Evolutionary conservation across 2,888 invertebrate species (phyloP).

Genomic region (Pyrrhosoma nymphula): DNA sequence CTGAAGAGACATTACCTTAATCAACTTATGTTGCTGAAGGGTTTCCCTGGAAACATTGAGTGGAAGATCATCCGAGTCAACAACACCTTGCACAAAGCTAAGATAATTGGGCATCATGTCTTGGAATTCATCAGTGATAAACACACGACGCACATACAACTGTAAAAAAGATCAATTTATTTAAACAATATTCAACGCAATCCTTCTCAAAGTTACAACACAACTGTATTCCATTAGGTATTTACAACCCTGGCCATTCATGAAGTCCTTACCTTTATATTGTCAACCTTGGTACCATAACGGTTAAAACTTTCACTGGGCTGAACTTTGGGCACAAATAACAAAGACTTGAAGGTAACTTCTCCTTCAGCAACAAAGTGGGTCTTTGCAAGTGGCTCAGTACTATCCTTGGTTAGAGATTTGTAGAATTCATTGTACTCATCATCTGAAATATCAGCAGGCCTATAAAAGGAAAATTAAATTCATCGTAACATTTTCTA

Average conservation of each 20-base stretch:
- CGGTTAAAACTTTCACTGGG: conserved; percentile 96
- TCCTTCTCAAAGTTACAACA: background rate
- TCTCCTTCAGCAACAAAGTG: conserved; percentile 99
- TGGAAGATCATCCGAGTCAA: conserved; percentile 99
- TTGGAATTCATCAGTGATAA: conserved; percentile 99
- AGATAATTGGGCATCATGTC: conserved; percentile 99
- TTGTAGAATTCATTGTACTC: conserved; percentile 98
- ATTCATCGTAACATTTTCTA: background rate
- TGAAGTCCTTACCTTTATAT: conserved; percentile 85
- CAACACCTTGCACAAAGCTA: conserved; percentile 96
- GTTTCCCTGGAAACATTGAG: conserved; percentile 99
- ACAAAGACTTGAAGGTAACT: conserved; percentile 97
- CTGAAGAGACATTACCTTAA: conserved; percentile 82
- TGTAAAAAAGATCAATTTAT: conserved; percentile 73
- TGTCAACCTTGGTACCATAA: conserved; percentile 96
- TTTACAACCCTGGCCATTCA: background rate
- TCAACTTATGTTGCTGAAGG: conserved; percentile 98
- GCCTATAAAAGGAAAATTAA: conserved; percentile 76
- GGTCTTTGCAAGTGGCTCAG: conserved; percentile 90
- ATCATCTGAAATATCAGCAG: conserved; percentile 88
- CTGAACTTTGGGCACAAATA: conserved; percentile 95
- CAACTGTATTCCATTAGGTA: background rate
- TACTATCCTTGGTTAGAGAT: conserved; percentile 92
- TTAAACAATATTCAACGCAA: background rate
- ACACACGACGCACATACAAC: conserved; percentile 97